Percentiles rank a stretch among this genome's conserved stretches.
Evolutionary conservation across 2,797 vertebrate species (phyloP).

Genomic region (Neopelma chrysocephalum): DNA sequence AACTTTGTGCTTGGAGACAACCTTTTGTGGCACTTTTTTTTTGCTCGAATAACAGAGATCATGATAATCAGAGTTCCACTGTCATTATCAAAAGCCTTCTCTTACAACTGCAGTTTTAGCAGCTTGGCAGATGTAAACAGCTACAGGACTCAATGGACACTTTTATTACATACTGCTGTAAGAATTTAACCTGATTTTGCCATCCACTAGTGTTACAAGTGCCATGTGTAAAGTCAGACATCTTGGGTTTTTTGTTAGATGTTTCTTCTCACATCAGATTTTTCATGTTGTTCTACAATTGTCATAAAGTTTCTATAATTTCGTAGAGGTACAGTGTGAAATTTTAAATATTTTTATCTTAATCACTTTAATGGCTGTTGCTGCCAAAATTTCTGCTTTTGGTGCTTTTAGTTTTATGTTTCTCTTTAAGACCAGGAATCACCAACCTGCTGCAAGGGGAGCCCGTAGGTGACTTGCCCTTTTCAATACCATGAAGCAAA

Average conservation of each 20-base stretch:
- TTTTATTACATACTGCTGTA: neutral
- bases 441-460: neutral
- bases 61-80: neutral
- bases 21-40: neutral
- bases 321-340: neutral
- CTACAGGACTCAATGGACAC: neutral
- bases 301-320: neutral
- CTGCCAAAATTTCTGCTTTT: neutral
- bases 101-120: neutral
- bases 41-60: neutral
- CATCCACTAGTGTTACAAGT: neutral
- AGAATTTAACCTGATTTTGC: neutral
- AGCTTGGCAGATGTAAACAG: slow-evolving; percentile 3
- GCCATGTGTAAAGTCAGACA: neutral
- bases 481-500: neutral
- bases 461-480: neutral
- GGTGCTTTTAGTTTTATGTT: neutral
- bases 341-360: neutral
- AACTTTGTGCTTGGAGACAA: neutral
- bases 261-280: neutral
- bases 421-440: neutral
- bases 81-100: neutral
- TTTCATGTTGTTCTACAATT: neutral
- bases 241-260: neutral
- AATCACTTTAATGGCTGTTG: neutral